A percentile compares a stretch with the other conserved stretches of the same genome.
These are phyloP conservation scores for Spodoptera littoralis DNA, from an alignment of 2,888 invertebrate species.

Conservation along the genomic window DNA sequence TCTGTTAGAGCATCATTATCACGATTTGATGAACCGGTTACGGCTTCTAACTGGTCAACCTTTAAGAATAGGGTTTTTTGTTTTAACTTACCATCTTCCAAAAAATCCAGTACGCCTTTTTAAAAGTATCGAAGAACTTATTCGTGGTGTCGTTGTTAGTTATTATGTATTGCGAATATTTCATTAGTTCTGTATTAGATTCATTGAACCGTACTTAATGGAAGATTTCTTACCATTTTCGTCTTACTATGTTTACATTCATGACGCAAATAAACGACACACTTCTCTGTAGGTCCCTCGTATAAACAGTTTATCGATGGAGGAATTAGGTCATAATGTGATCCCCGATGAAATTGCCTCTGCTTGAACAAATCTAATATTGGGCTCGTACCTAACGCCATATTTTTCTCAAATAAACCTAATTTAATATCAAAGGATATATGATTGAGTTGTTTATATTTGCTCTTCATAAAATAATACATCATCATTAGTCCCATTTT, in stretches of 20 bases:
- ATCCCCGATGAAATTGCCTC: constrained; percentile 6
- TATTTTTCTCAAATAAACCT: constrained; percentile 9
- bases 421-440: neutral
- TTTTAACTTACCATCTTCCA: constrained; percentile 1
- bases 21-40: constrained; percentile 29
- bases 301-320: constrained; percentile 18
- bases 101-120: neutral
- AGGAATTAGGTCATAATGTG: constrained; percentile 32
- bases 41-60: constrained; percentile 22
- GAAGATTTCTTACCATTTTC: constrained; percentile 3
- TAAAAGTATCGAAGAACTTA: too few species aligned
- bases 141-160: too few species aligned
- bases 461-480: constrained; percentile 28
- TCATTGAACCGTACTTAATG: too few species aligned
- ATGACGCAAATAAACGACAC: constrained; percentile 13
- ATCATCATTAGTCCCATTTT: constrained; percentile 45
- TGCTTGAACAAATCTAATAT: constrained; percentile 26
- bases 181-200: neutral
- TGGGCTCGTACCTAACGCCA: constrained; percentile 5
- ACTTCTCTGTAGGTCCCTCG: constrained; percentile 6
- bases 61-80: constrained; percentile 24
- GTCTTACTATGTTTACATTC: neutral
- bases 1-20: constrained; percentile 32
- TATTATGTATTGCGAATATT: too few species aligned
- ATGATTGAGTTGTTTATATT: constrained; percentile 4